phyloP scores from a whole-genome alignment of 2,797 vertebrate species.

The Epinephelus coioides region DNA sequence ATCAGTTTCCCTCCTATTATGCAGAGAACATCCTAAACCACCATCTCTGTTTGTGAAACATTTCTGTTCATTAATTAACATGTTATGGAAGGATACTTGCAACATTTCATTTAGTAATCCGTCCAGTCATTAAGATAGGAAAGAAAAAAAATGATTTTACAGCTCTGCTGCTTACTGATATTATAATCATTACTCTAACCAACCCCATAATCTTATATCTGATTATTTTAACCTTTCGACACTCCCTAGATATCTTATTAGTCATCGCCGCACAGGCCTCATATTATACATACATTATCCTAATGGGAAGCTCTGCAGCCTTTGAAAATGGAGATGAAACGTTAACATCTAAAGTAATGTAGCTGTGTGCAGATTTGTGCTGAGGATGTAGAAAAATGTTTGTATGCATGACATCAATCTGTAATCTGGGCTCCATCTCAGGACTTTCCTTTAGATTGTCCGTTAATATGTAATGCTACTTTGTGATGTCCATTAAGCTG shows the following conservation, averaged over 20 bases:
- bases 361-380: not conserved
- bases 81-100: not conserved
- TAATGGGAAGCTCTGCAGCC: not conserved
- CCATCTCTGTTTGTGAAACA: not conserved
- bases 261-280: not conserved
- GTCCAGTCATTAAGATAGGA: not conserved
- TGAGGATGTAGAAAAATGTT: not conserved
- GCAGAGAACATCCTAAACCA: slow-evolving; percentile 18
- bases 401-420: not conserved
- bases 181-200: not conserved
- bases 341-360: not conserved
- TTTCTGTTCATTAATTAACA: not conserved
- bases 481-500: no score
- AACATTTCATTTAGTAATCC: not conserved
- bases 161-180: not conserved
- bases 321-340: not conserved
- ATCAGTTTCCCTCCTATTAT: not conserved
- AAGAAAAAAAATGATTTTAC: not conserved
- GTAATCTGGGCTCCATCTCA: not conserved
- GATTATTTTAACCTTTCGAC: slow-evolving; percentile 1
- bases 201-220: not conserved
- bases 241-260: not conserved
- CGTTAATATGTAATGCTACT: not conserved
- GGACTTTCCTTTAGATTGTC: not conserved
- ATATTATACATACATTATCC: not conserved